These are phyloP conservation scores for Azorinus chamasolen DNA, from an alignment of 2,888 invertebrate species.

Conservation along the genomic window DNA sequence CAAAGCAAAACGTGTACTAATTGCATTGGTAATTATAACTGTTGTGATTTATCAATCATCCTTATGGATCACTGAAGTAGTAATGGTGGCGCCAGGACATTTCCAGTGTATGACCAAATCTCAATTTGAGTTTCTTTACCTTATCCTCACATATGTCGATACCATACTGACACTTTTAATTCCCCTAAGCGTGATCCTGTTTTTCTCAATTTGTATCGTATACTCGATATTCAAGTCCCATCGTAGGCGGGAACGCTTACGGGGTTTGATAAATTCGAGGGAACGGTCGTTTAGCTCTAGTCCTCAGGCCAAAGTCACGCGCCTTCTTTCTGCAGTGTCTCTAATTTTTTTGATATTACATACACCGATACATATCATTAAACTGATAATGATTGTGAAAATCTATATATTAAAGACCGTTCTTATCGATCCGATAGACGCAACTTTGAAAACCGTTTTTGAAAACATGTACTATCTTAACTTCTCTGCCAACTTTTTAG, in stretches of 20 bases:
- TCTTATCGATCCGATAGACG: constrained; percentile 16
- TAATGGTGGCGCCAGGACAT: neutral
- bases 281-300: neutral
- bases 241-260: constrained; percentile 26
- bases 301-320: constrained; percentile 51
- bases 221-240: constrained; percentile 27
- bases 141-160: constrained; percentile 64
- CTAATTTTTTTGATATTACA: constrained; percentile 63
- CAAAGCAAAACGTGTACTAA: neutral
- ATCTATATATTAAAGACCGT: constrained; percentile 14
- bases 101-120: constrained; percentile 36
- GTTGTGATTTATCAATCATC: constrained; percentile 63
- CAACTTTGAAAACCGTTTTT: constrained; percentile 48
- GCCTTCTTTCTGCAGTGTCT: constrained; percentile 62
- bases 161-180: constrained; percentile 65
- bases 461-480: constrained; percentile 72
- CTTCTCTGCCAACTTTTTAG: constrained; percentile 69
- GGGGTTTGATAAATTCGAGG: neutral
- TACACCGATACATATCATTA: constrained; percentile 67
- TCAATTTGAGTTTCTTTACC: constrained; percentile 42
- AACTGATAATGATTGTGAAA: constrained; percentile 38
- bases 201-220: constrained; percentile 49
- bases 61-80: constrained; percentile 64
- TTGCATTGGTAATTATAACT: constrained; percentile 38
- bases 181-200: constrained; percentile 59